phyloP scores from a whole-genome alignment of 2,888 invertebrate genomes.

The Argyresthia albistria region DNA sequence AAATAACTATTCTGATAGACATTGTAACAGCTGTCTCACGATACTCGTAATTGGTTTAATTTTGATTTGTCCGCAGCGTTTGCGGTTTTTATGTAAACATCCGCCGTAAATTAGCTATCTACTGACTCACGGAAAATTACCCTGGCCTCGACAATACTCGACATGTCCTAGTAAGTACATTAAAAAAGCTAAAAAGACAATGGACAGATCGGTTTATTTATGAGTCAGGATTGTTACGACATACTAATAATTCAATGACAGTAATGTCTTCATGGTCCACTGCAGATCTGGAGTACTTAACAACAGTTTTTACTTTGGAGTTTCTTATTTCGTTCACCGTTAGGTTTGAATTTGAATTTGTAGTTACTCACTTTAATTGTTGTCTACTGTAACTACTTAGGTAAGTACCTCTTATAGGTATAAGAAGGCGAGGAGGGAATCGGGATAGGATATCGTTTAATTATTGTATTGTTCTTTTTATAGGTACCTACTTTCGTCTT shows the following conservation, averaged over 20 bases:
- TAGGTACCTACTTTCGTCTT: too few species aligned
- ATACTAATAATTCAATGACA: conserved; percentile 7
- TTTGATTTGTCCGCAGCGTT: neutral
- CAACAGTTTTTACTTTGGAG: conserved; percentile 14
- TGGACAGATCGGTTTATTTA: conserved; percentile 16
- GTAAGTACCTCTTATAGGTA: too few species aligned
- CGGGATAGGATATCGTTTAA: too few species aligned
- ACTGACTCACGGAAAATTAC: neutral
- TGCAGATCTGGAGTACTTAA: conserved; percentile 18
- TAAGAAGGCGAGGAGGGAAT: too few species aligned
- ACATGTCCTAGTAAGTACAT: neutral
- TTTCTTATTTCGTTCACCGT: conserved; percentile 6
- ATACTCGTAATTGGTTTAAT: neutral
- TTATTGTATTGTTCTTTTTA: too few species aligned
- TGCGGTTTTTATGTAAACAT: neutral
- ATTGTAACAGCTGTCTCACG: neutral
- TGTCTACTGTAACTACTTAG: neutral
- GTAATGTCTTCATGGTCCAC: conserved; percentile 18
- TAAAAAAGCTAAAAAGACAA: conserved; percentile 26
- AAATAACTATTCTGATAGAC: neutral
- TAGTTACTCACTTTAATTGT: neutral
- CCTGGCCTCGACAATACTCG: neutral
- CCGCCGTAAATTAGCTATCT: neutral
- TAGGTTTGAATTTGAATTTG: neutral
- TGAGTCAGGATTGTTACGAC: conserved; percentile 7